Evolutionary conservation across 2,888 invertebrate species (phyloP).

Genomic region (Xanthorhoe spadicearia): DNA sequence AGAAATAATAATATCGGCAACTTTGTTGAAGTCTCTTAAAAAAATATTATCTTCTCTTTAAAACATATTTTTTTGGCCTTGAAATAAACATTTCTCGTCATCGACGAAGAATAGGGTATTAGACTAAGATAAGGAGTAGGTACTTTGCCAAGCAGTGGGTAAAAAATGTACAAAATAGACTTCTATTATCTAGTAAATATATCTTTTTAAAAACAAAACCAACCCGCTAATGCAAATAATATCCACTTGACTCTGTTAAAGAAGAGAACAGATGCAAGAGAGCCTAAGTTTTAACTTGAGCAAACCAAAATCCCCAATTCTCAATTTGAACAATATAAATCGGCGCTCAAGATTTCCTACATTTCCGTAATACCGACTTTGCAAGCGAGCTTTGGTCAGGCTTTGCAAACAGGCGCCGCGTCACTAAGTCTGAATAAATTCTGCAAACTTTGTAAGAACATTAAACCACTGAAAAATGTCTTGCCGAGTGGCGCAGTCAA

Average conservation of each 20-base stretch:
- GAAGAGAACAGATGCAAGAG: background rate
- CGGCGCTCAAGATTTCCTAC: conserved; percentile 29
- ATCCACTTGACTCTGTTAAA: background rate
- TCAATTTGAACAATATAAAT: conserved; percentile 40
- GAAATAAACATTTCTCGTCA: too few species aligned
- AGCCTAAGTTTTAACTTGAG: background rate
- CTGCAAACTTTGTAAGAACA: conserved; percentile 43
- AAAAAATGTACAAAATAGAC: too few species aligned
- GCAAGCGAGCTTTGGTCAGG: conserved; percentile 40
- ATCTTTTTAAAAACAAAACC: conserved; percentile 4
- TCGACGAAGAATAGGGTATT: too few species aligned
- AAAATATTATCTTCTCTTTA: too few species aligned
- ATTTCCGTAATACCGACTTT: conserved; percentile 38
- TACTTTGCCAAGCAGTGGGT: too few species aligned
- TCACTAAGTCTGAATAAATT: conserved; percentile 48
- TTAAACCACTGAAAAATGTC: conserved; percentile 47
- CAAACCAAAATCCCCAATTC: conserved; percentile 24
- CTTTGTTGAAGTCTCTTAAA: too few species aligned
- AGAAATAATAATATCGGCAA: too few species aligned
- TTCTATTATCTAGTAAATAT: background rate
- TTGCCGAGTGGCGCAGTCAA: conserved; percentile 27
- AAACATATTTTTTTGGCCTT: too few species aligned
- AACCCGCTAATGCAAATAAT: background rate
- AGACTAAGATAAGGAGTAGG: too few species aligned
- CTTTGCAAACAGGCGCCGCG: conserved; percentile 38